Percentiles rank a stretch among this genome's conserved stretches.
These are phyloP conservation scores for Loriculus beryllinus DNA, from an alignment of 2,797 vertebrate genomes.

Conservation along the genomic window DNA sequence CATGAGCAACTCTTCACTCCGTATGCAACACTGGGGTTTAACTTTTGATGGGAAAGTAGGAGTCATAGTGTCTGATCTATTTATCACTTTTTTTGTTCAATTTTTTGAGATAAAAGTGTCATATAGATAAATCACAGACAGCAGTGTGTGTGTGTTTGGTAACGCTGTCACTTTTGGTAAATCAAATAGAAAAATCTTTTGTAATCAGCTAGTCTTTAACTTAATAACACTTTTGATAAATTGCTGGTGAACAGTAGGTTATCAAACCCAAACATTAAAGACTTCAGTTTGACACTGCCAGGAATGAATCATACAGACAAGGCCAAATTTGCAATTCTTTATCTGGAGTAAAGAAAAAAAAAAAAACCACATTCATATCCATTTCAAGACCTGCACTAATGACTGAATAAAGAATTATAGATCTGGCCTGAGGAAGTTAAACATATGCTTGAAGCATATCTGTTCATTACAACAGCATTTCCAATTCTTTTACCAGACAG, in stretches of 20 bases:
- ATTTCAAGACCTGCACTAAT: neutral
- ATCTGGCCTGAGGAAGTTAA: neutral
- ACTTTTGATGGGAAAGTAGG: neutral
- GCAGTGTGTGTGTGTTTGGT: neutral
- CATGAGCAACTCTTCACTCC: neutral
- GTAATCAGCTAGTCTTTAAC: constrained; percentile 25
- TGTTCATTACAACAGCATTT: neutral
- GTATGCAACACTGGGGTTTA: neutral
- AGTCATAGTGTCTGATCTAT: neutral
- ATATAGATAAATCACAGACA: neutral
- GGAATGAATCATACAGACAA: constrained; percentile 40
- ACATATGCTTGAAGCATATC: neutral
- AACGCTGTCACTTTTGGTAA: constrained; percentile 12
- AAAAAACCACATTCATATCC: neutral
- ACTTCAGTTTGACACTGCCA: constrained; percentile 27
- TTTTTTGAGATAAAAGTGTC: neutral
- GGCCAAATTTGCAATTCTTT: neutral
- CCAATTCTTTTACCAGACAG: neutral
- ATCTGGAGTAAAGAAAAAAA: neutral
- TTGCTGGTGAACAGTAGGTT: constrained; percentile 19
- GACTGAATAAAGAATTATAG: neutral
- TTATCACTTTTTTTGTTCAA: neutral
- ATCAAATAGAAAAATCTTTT: constrained; percentile 17
- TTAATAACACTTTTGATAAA: constrained; percentile 44
- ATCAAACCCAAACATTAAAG: constrained; percentile 50